These are phyloP conservation scores for Cryptosula pallasiana DNA, from an alignment of 2,888 invertebrate genomes.

Conservation along the genomic window DNA sequence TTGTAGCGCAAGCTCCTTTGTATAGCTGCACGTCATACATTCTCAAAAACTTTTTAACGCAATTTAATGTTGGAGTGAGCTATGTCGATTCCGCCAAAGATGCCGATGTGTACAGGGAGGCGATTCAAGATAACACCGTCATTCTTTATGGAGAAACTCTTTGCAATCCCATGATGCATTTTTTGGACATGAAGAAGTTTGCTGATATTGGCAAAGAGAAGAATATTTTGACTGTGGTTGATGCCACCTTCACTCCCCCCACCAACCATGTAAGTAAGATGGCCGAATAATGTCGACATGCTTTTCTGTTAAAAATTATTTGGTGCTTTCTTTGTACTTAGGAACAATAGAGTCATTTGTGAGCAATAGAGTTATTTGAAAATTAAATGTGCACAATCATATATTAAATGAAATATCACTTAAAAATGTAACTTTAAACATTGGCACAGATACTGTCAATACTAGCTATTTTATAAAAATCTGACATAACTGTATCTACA, in stretches of 20 bases:
- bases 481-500: no score
- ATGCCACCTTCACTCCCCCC: slow-evolving; percentile 50
- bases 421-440: no score
- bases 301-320: no score
- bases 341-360: no score
- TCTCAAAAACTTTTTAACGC: slow-evolving; percentile 36
- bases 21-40: slow-evolving; percentile 44
- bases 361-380: no score
- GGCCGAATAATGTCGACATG: no score
- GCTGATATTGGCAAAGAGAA: slow-evolving; percentile 36
- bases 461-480: no score
- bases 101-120: slow-evolving; percentile 38
- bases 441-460: no score
- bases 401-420: no score
- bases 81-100: slow-evolving; percentile 34
- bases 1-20: slow-evolving; percentile 42
- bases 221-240: slow-evolving; percentile 42
- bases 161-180: slow-evolving; percentile 48
- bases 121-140: slow-evolving; percentile 47
- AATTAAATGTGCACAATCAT: no score
- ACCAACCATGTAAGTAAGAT: slow-evolving; percentile 28
- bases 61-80: slow-evolving; percentile 41
- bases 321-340: no score
- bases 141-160: slow-evolving; percentile 51
- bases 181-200: slow-evolving; percentile 48